Percentiles rank a stretch among this genome's conserved stretches.
Conservation (phyloP, 2,888 invertebrate genomes). For the Archaeoteleia sp. region DNA sequence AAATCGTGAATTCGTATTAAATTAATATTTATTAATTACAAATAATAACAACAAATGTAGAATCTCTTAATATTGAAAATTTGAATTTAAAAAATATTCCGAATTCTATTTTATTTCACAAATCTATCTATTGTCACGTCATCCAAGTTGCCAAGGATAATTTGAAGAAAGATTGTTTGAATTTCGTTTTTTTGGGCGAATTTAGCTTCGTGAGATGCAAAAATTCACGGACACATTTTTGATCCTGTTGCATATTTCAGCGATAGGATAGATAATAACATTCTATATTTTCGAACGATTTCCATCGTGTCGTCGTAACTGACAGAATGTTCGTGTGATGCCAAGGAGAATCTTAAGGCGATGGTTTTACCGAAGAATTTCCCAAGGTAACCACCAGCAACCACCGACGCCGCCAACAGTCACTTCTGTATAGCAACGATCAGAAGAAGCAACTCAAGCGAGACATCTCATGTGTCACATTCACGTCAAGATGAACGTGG, state of each 20-base stretch:
- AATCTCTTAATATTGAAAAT: no score
- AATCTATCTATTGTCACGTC: no score
- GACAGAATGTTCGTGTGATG: slow-evolving; percentile 45
- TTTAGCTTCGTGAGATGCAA: no score
- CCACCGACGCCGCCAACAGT: no score
- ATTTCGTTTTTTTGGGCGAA: no score
- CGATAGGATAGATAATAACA: slow-evolving; percentile 36
- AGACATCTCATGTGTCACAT: slow-evolving; percentile 33
- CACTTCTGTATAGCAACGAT: slow-evolving; percentile 23
- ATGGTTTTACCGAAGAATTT: slow-evolving; percentile 47
- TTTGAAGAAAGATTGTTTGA: no score
- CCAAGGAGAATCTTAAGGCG: slow-evolving; percentile 32
- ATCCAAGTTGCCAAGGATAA: not conserved
- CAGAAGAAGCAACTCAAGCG: slow-evolving; percentile 30
- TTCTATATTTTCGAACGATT: slow-evolving; percentile 34
- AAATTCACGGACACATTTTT: slow-evolving; percentile 32
- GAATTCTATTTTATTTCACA: no score
- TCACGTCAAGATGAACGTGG: slow-evolving; percentile 38
- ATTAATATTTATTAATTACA: no score
- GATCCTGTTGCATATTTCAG: slow-evolving; percentile 31
- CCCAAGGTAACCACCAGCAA: slow-evolving; percentile 43
- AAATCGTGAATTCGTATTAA: no score
- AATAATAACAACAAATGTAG: no score
- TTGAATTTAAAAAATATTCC: no score
- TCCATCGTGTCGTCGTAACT: slow-evolving; percentile 43